Evolutionary conservation across 2,797 vertebrate genomes (phyloP).

Genomic region (Sparus aurata): DNA sequence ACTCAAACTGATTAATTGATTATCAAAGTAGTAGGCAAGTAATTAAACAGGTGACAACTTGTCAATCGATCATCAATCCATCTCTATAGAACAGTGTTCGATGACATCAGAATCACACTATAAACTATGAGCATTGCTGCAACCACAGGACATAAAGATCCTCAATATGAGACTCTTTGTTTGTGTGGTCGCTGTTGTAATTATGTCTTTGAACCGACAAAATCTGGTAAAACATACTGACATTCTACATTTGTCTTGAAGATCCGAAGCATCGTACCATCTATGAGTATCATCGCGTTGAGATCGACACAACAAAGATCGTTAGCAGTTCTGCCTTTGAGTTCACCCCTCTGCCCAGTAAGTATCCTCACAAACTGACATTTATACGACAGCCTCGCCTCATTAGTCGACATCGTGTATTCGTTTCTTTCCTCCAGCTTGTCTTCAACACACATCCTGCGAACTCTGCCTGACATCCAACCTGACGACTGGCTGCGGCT

Average conservation of each 20-base stretch:
- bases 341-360: constrained; percentile 94
- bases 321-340: constrained; percentile 88
- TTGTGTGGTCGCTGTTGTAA: no score
- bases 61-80: no score
- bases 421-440: constrained; percentile 84
- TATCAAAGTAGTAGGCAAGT: no score
- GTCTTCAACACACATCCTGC: constrained; percentile 92
- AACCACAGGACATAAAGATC: no score
- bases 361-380: constrained; percentile 69
- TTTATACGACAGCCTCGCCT: background rate
- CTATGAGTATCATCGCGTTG: constrained; percentile 95
- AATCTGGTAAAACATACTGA: background rate
- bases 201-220: no score
- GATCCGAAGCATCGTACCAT: constrained; percentile 89
- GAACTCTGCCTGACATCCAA: constrained; percentile 89
- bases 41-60: no score
- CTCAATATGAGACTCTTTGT: no score
- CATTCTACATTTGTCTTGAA: constrained; percentile 60
- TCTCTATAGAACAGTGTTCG: no score
- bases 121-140: no score
- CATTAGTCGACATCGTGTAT: background rate
- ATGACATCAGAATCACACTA: no score
- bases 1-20: no score
- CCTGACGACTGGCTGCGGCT: constrained; percentile 91
- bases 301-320: constrained; percentile 90